Conservation (phyloP, 2,888 invertebrate species). For the Cryptocheilus praepositus region DNA sequence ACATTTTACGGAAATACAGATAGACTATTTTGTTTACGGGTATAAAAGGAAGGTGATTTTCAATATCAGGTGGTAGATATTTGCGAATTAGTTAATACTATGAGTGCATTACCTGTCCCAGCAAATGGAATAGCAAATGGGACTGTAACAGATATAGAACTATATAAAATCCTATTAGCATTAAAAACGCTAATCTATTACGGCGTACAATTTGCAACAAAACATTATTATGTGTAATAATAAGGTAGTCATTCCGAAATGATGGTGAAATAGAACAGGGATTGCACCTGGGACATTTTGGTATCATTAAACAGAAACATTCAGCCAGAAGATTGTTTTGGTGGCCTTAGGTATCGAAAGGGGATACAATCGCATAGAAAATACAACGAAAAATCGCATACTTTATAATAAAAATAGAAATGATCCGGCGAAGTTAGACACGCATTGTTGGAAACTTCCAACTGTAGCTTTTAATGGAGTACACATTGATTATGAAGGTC, state of each 20-base stretch:
- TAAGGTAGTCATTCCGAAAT: constrained; percentile 2
- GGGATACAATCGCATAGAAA: too few species aligned
- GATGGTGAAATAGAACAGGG: neutral
- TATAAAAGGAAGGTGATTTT: neutral
- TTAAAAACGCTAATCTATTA: neutral
- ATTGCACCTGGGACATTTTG: constrained; percentile 11
- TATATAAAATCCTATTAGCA: neutral
- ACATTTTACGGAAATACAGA: constrained; percentile 8
- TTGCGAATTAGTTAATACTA: neutral
- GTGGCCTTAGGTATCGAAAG: constrained; percentile 5
- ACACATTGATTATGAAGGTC: constrained; percentile 17
- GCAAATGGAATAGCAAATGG: neutral
- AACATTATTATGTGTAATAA: constrained; percentile 10
- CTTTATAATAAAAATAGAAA: constrained; percentile 7
- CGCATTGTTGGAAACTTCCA: constrained; percentile 1
- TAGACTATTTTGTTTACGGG: constrained; percentile 10
- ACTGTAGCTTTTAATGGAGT: constrained; percentile 6
- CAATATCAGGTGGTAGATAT: constrained; percentile 10
- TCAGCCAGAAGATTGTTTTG: constrained; percentile 7
- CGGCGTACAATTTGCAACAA: constrained; percentile 4
- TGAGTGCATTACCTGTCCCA: constrained; percentile 8
- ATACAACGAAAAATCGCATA: constrained; percentile 3
- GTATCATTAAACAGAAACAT: neutral
- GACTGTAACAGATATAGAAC: neutral
- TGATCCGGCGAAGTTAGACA: constrained; percentile 10